A percentile compares a stretch with the other conserved stretches of the same genome.
phyloP scores from a whole-genome alignment of 2,797 vertebrate genomes.

The Setipinna tenuifilis region DNA sequence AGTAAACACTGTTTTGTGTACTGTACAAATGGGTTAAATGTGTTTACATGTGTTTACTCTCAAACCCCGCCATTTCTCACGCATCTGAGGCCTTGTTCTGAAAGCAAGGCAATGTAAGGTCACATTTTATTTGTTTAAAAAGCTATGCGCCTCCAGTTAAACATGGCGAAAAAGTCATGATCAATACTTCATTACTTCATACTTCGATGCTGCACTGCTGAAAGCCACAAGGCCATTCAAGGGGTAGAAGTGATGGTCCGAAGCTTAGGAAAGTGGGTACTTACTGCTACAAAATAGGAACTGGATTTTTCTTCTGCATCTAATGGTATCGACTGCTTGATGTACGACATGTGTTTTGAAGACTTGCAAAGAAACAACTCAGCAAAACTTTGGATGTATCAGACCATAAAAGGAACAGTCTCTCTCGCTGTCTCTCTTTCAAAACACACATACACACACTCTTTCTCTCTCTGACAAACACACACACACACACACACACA shows the following conservation, averaged over 20 bases:
- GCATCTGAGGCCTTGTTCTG: no score
- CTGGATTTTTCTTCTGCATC: neutral
- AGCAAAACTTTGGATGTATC: neutral
- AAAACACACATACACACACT: neutral
- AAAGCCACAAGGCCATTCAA: neutral
- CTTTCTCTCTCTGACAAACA: constrained; percentile 27
- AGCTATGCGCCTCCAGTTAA: neutral
- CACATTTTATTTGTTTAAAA: neutral
- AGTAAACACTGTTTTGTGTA: no score
- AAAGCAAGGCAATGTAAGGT: no score
- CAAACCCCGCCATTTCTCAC: no score
- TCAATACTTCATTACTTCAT: neutral
- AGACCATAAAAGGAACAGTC: neutral
- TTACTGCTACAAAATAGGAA: neutral
- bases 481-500: constrained; percentile 35
- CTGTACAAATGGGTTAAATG: no score
- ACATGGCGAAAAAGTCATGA: neutral
- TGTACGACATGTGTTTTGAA: neutral
- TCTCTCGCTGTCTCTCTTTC: neutral
- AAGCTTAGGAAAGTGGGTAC: neutral
- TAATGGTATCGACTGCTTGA: neutral
- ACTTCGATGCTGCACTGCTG: neutral
- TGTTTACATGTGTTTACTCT: no score
- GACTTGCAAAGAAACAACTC: neutral
- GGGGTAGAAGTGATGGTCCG: neutral